Evolutionary conservation across 2,888 invertebrate genomes (phyloP).

Genomic region (Pilophorus perplexus): DNA sequence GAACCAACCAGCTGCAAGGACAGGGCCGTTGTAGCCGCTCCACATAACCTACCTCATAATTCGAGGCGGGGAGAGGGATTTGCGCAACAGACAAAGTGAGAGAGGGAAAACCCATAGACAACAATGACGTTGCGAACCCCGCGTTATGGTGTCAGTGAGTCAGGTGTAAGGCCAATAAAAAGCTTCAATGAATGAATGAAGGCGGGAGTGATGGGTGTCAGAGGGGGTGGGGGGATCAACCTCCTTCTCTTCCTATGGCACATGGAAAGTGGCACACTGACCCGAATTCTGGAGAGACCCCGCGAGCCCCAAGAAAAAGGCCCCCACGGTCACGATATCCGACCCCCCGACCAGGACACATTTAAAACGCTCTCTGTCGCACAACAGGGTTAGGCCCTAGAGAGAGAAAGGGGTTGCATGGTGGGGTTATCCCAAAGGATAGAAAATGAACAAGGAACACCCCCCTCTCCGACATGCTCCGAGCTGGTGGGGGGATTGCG

Average conservation of each 20-base stretch:
- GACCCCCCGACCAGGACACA: not conserved
- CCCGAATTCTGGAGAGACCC: constrained; percentile 30
- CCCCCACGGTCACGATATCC: constrained; percentile 31
- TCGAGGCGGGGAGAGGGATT: too few relatives aligned
- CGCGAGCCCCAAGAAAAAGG: too few relatives aligned
- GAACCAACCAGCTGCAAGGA: too few relatives aligned
- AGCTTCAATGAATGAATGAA: constrained; percentile 9
- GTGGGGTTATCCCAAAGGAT: not conserved
- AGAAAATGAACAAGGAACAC: constrained; percentile 1
- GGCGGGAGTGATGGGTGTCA: too few relatives aligned
- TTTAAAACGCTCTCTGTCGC: too few relatives aligned
- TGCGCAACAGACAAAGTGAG: not conserved
- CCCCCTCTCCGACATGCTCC: not conserved
- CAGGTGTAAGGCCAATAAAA: constrained; percentile 37
- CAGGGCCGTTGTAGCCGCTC: too few relatives aligned
- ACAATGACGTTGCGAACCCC: constrained; percentile 22
- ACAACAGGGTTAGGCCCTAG: too few relatives aligned
- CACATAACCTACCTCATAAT: too few relatives aligned
- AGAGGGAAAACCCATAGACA: not conserved
- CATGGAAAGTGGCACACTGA: constrained; percentile 35
- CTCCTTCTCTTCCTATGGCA: constrained; percentile 5
- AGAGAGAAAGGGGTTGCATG: constrained; percentile 35
- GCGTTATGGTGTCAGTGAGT: constrained; percentile 28
- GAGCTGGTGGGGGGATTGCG: constrained; percentile 15
- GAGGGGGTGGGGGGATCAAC: too few relatives aligned